Evolutionary conservation across 2,797 vertebrate genomes (phyloP).

Genomic region (Dromococcyx pavoninus): DNA sequence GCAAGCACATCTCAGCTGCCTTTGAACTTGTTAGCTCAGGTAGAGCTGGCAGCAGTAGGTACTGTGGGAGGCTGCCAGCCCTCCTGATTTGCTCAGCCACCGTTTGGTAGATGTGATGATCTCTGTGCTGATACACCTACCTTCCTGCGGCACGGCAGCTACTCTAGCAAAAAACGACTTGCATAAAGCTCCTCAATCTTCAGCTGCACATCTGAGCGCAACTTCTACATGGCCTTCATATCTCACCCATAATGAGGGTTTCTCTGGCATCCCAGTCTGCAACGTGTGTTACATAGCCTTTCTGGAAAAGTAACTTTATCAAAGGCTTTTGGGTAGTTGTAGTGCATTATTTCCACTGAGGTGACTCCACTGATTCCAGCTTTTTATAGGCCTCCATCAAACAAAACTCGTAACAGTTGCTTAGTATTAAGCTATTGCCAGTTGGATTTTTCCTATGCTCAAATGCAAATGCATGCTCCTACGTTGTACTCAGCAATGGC

Average conservation of each 20-base stretch:
- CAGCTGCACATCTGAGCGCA: not conserved
- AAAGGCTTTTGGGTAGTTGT: not conserved
- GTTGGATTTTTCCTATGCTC: not conserved
- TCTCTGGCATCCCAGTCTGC: not conserved
- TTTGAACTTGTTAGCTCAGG: conserved; percentile 24
- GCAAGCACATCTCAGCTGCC: not conserved
- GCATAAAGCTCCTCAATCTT: not conserved
- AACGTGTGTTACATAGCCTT: not conserved
- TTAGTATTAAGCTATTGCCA: not conserved
- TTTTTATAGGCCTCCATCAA: not conserved
- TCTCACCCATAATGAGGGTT: not conserved
- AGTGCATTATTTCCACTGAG: not conserved
- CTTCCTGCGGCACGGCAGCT: not conserved
- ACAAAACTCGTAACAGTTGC: not conserved
- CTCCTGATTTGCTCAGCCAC: not conserved
- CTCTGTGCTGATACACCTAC: conserved; percentile 18
- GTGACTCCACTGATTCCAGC: not conserved
- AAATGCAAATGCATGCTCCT: not conserved
- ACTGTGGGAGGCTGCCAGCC: conserved; percentile 23
- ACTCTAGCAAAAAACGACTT: not conserved
- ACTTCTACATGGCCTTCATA: accelerated
- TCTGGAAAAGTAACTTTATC: not conserved
- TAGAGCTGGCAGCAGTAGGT: conserved; percentile 10
- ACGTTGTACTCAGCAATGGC: accelerated
- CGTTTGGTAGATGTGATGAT: not conserved